A percentile compares a stretch with the other conserved stretches of the same genome.
Evolutionary conservation across 2,797 vertebrate genomes (phyloP).

Genomic region (Smutsia temminckii): DNA sequence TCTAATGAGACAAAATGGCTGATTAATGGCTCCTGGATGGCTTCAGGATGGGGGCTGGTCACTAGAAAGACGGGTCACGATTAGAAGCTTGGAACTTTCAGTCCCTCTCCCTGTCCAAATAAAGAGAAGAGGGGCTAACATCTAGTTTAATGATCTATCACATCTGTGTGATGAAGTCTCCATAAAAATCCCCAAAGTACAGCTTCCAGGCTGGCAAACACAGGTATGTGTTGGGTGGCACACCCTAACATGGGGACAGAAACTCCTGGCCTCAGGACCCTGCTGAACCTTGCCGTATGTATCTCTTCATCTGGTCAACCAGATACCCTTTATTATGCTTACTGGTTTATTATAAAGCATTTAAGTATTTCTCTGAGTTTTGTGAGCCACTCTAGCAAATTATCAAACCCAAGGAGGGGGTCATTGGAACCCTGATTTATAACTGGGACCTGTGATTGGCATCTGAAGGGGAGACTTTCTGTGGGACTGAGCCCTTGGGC

Average conservation of each 20-base stretch:
- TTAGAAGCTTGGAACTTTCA: background rate
- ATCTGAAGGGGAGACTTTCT: background rate
- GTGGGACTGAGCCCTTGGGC: no score
- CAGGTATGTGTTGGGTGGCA: background rate
- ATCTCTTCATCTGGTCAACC: background rate
- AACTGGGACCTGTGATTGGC: background rate
- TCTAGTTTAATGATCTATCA: background rate
- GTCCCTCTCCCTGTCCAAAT: background rate
- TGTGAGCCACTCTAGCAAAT: background rate
- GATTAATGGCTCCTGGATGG: background rate
- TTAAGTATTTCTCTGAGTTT: background rate
- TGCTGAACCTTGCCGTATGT: background rate
- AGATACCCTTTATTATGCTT: background rate
- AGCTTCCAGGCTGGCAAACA: background rate
- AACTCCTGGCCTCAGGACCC: background rate
- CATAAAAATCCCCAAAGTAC: background rate
- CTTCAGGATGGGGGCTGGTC: background rate
- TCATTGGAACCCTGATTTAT: background rate
- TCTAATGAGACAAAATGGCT: background rate
- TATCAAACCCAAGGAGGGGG: background rate
- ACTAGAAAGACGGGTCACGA: background rate
- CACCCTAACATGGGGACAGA: background rate
- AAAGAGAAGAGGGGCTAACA: background rate
- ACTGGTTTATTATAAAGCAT: background rate
- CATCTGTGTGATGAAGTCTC: background rate